Percentiles rank a stretch among this genome's conserved stretches.
These are phyloP conservation scores for Dynastes hyllus DNA, from an alignment of 2,888 invertebrate genomes.

Conservation along the genomic window DNA sequence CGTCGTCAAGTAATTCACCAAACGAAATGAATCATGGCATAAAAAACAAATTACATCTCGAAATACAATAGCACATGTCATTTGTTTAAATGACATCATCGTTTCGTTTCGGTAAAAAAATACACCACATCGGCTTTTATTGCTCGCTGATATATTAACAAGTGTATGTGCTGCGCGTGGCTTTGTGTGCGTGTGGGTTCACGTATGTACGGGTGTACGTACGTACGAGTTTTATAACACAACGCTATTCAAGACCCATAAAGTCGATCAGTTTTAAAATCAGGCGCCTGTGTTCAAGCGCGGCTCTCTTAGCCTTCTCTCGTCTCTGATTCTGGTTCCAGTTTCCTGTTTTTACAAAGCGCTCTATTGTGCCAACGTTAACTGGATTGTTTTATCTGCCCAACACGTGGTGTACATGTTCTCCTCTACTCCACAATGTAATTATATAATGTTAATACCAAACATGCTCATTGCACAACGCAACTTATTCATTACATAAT, in stretches of 20 bases:
- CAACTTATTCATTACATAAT: slow-evolving; percentile 49
- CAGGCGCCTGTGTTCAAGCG: slow-evolving; percentile 56
- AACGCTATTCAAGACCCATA: slow-evolving; percentile 54
- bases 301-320: slow-evolving; percentile 48
- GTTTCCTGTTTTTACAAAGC: slow-evolving; percentile 53
- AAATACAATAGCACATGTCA: slow-evolving; percentile 59
- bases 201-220: slow-evolving; percentile 6
- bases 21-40: slow-evolving; percentile 46
- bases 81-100: slow-evolving; percentile 58
- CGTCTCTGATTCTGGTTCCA: slow-evolving; percentile 50
- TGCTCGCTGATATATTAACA: slow-evolving; percentile 47
- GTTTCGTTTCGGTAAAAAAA: slow-evolving; percentile 46
- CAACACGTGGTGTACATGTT: slow-evolving; percentile 51
- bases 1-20: slow-evolving; percentile 43
- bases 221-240: slow-evolving; percentile 44
- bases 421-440: slow-evolving; percentile 47
- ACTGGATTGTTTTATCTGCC: slow-evolving; percentile 52
- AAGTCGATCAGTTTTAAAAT: slow-evolving; percentile 58
- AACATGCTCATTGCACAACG: slow-evolving; percentile 49
- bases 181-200: neutral
- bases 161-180: slow-evolving; percentile 24
- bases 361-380: slow-evolving; percentile 49
- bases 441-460: slow-evolving; percentile 53
- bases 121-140: slow-evolving; percentile 46
- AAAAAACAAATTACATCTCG: slow-evolving; percentile 47